Evolutionary conservation across 2,113 vertebrate genomes (phyloP).

Genomic region (Trogon surrucura): DNA sequence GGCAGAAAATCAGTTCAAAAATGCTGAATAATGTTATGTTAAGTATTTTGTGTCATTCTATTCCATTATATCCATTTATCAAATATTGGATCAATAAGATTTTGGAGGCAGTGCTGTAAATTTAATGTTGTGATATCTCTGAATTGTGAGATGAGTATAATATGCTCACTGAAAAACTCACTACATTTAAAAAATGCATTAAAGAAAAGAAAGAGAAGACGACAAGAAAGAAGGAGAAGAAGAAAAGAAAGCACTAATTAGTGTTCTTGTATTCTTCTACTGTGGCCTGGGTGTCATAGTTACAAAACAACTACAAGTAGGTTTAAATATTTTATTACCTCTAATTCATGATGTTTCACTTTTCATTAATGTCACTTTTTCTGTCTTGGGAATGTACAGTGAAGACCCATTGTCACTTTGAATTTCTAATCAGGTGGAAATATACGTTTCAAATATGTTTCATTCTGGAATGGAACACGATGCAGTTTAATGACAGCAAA

Average conservation of each 20-base stretch:
- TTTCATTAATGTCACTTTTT: slow-evolving; percentile 63
- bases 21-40: not conserved
- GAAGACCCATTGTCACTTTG: not conserved
- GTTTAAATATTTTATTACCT: slow-evolving; percentile 68
- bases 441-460: not conserved
- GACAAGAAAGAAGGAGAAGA: not conserved
- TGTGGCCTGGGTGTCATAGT: slow-evolving; percentile 38
- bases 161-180: not conserved
- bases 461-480: not conserved
- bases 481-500: not conserved
- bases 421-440: not conserved
- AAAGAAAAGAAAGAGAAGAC: not conserved
- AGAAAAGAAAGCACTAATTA: not conserved
- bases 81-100: not conserved
- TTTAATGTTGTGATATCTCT: not conserved
- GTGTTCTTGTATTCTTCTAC: slow-evolving; percentile 51
- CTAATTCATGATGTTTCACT: slow-evolving; percentile 65
- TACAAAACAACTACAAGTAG: slow-evolving; percentile 43
- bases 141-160: not conserved
- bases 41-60: not conserved
- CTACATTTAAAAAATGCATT: not conserved
- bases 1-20: not conserved
- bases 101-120: not conserved
- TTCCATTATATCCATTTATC: not conserved
- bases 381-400: slow-evolving; percentile 24